Percentiles rank a stretch among this genome's conserved stretches.
Evolutionary conservation across 35 echinoderm and acorn worm genomes (phyloP).

Genomic region (Apostichopus japonicus): DNA sequence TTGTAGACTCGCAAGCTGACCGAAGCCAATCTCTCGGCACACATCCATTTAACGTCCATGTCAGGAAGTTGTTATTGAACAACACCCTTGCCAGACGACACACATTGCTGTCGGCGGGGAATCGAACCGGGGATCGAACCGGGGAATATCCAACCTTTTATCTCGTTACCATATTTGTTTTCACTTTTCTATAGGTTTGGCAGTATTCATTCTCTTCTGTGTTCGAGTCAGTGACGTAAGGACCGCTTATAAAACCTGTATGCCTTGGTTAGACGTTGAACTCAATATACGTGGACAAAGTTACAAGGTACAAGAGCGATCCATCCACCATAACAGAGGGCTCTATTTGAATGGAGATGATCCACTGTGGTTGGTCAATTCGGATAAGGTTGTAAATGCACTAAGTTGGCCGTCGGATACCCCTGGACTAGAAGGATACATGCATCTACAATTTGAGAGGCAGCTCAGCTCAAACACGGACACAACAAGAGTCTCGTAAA

Average conservation of each 20-base stretch:
- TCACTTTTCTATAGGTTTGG: slow-evolving; percentile 16
- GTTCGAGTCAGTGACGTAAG: slow-evolving; percentile 54
- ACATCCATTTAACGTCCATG: too few species aligned
- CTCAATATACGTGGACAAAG: slow-evolving; percentile 49
- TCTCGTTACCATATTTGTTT: neutral
- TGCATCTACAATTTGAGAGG: slow-evolving; percentile 46
- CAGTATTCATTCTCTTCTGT: slow-evolving; percentile 57
- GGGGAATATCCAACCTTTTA: too few species aligned
- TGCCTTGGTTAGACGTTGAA: slow-evolving; percentile 58
- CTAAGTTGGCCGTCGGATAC: slow-evolving; percentile 48
- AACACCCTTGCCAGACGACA: too few species aligned
- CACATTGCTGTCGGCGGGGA: too few species aligned
- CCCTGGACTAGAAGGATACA: slow-evolving; percentile 41
- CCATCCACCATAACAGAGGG: neutral
- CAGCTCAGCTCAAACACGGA: slow-evolving; percentile 44
- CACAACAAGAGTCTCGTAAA: slow-evolving; percentile 23
- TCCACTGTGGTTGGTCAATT: neutral
- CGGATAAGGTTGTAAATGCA: slow-evolving; percentile 19
- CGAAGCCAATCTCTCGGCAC: too few species aligned
- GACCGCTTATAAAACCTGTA: slow-evolving; percentile 40
- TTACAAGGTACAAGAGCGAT: slow-evolving; percentile 43
- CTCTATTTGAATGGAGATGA: neutral
- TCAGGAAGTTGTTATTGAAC: too few species aligned
- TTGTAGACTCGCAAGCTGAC: too few species aligned
- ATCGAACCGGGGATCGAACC: too few species aligned